These are phyloP conservation scores for Ormia ochracea DNA, from an alignment of 2,888 invertebrate genomes.

Conservation along the genomic window DNA sequence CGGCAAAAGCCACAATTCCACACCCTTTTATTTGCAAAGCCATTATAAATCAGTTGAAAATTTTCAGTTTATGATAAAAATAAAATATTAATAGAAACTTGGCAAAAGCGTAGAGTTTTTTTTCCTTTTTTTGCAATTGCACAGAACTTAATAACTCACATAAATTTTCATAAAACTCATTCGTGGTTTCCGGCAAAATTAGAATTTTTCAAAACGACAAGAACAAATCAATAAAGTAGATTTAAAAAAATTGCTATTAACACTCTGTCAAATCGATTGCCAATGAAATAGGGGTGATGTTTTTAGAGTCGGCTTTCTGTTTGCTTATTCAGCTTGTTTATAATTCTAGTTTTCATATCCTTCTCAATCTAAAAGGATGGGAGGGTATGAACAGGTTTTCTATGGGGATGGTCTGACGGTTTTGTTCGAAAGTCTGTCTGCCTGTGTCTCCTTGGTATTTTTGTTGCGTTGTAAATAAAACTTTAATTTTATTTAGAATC, in stretches of 20 bases:
- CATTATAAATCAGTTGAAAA: slow-evolving; percentile 37
- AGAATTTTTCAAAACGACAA: not conserved
- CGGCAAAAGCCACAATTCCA: slow-evolving; percentile 23
- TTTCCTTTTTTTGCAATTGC: not conserved
- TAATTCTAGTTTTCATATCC: too few relatives aligned
- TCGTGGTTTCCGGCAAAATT: slow-evolving; percentile 12
- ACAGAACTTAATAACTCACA: not conserved
- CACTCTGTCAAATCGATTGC: not conserved
- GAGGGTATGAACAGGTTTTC: too few relatives aligned
- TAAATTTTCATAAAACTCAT: slow-evolving; percentile 1
- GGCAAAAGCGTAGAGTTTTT: not conserved
- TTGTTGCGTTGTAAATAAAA: too few relatives aligned
- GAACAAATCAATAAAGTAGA: not conserved
- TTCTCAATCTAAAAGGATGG: too few relatives aligned
- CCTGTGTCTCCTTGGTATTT: too few relatives aligned
- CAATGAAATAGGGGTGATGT: not conserved
- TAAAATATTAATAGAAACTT: not conserved
- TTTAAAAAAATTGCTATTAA: not conserved
- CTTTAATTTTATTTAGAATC: too few relatives aligned
- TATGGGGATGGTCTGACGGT: too few relatives aligned
- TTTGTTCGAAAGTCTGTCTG: too few relatives aligned
- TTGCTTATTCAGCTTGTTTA: not conserved
- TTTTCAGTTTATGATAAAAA: slow-evolving; percentile 18
- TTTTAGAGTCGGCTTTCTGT: not conserved
- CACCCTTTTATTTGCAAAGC: slow-evolving; percentile 42